Evolutionary conservation across 2,888 invertebrate species (phyloP).

Genomic region (Ochropacha duplaris): DNA sequence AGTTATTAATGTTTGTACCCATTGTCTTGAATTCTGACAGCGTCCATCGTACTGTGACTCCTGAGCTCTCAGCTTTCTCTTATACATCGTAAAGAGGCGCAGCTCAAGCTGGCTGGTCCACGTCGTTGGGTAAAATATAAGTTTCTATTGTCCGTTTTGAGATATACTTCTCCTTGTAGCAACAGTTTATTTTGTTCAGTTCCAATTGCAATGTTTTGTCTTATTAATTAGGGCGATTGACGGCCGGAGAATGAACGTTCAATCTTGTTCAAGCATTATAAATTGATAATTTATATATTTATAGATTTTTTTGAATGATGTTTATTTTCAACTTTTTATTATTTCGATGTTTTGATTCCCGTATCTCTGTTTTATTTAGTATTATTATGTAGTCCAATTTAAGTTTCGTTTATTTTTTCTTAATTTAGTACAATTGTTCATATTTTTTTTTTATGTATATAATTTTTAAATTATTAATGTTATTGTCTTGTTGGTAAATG

Average conservation of each 20-base stretch:
- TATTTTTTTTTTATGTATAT: too few relatives aligned
- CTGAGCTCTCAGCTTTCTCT: constrained; percentile 20
- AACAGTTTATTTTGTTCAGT: constrained; percentile 54
- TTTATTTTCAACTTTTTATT: too few relatives aligned
- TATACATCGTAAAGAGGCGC: constrained; percentile 12
- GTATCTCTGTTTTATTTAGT: too few relatives aligned
- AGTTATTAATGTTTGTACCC: constrained; percentile 77
- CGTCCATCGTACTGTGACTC: constrained; percentile 45
- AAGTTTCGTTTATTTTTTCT: too few relatives aligned
- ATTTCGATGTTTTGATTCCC: too few relatives aligned
- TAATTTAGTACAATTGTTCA: too few relatives aligned
- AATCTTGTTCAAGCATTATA: background rate
- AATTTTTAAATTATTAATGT: too few relatives aligned
- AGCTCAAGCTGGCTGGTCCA: constrained; percentile 46
- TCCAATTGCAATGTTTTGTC: constrained; percentile 54
- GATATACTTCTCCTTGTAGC: constrained; percentile 42
- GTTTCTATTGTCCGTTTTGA: constrained; percentile 64
- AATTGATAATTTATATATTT: constrained; percentile 1
- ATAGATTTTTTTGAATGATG: too few relatives aligned
- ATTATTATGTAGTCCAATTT: too few relatives aligned
- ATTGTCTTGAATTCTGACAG: constrained; percentile 70
- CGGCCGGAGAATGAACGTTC: constrained; percentile 8
- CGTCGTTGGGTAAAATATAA: constrained; percentile 64
- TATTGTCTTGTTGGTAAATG: too few relatives aligned
- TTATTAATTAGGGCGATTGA: constrained; percentile 53